Conservation (phyloP, 2,888 invertebrate genomes). For the Sceliomorpha sp. region DNA sequence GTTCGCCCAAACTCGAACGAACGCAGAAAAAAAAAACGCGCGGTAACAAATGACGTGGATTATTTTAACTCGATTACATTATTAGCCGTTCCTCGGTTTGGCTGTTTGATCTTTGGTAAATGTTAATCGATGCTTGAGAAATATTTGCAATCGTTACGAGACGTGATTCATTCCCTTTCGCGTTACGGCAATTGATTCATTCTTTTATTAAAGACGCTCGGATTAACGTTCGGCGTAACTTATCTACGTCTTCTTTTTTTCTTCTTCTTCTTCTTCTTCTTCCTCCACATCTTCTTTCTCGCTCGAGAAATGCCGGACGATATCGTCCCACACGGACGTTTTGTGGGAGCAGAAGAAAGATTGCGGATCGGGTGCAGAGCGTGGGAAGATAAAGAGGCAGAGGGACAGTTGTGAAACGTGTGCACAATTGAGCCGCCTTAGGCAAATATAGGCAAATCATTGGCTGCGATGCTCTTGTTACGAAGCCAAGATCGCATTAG, state of each 20-base stretch:
- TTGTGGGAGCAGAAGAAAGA: conserved; percentile 31
- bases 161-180: too few species aligned
- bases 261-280: too few species aligned
- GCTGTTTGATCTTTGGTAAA: background rate
- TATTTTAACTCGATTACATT: too few species aligned
- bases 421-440: conserved; percentile 21
- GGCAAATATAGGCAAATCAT: conserved; percentile 46
- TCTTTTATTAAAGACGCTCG: too few species aligned
- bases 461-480: conserved; percentile 26
- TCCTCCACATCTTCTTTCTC: conserved; percentile 15
- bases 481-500: conserved; percentile 9
- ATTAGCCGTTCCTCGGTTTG: too few species aligned
- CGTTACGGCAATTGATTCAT: too few species aligned
- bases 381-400: conserved; percentile 35
- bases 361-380: conserved; percentile 35
- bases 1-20: background rate
- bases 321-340: conserved; percentile 32
- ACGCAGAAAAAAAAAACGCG: background rate
- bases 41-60: too few species aligned
- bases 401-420: conserved; percentile 25
- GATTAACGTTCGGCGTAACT: too few species aligned
- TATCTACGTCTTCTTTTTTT: too few species aligned
- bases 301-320: conserved; percentile 9
- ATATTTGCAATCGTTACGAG: background rate
- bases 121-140: background rate